These are phyloP conservation scores for Ylistrum balloti DNA, from an alignment of 1,140 invertebrate genomes.

Conservation along the genomic window DNA sequence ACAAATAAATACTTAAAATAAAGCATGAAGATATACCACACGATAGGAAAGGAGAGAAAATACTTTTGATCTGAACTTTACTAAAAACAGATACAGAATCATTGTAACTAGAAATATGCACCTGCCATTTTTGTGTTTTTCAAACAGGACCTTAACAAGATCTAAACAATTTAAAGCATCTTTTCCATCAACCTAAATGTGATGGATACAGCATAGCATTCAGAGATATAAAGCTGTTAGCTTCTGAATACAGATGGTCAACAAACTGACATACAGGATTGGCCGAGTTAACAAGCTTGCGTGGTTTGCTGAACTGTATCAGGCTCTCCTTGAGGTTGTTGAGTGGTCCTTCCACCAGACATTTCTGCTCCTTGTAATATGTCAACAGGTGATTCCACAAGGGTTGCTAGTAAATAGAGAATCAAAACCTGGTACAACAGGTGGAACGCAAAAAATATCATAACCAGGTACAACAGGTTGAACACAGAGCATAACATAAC, in stretches of 20 bases:
- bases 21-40: no score
- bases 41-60: no score
- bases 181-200: no score
- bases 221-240: no score
- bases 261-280: slow-evolving; percentile 90
- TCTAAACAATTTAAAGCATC: no score
- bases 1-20: no score
- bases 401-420: slow-evolving; percentile 87
- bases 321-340: slow-evolving; percentile 98
- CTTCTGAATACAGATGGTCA: no score
- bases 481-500: background rate
- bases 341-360: slow-evolving; percentile 98
- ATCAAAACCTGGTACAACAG: background rate
- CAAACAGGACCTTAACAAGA: background rate
- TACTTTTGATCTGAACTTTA: no score
- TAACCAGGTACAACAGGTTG: background rate
- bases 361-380: slow-evolving; percentile 99
- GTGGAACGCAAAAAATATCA: background rate
- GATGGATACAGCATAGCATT: no score
- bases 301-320: slow-evolving; percentile 98
- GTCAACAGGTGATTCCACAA: slow-evolving; percentile 99
- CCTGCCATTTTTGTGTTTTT: background rate
- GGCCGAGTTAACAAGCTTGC: slow-evolving; percentile 95
- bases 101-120: no score
- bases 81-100: no score